Conservation (phyloP, 2,113 vertebrate species). For the Chauna torquata region DNA sequence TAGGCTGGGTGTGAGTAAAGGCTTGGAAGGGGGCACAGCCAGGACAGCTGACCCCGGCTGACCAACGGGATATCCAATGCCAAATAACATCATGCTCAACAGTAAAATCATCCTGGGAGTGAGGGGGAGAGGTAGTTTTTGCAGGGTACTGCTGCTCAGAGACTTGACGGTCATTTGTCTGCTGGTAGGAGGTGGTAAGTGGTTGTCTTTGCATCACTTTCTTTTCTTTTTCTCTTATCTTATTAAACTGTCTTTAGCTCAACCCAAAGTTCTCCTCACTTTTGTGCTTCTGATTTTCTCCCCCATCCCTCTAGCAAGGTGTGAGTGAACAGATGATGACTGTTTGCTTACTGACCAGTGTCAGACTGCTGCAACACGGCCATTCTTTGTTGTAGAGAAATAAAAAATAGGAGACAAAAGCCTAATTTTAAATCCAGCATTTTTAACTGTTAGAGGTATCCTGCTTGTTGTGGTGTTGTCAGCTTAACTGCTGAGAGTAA, state of each 20-base stretch:
- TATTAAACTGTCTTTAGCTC: background rate
- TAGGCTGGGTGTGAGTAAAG: background rate
- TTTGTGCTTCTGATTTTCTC: background rate
- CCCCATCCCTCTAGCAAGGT: rapidly evolving
- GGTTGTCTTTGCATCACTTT: background rate
- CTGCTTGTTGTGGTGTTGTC: background rate
- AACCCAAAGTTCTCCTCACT: background rate
- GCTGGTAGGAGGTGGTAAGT: background rate
- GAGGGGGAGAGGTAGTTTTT: background rate
- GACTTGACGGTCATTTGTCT: rapidly evolving
- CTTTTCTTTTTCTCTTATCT: background rate
- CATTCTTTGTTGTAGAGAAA: background rate
- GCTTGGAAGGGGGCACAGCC: background rate
- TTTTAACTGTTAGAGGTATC: background rate
- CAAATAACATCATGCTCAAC: background rate
- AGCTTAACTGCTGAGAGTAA: background rate
- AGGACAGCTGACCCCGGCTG: background rate
- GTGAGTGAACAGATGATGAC: background rate
- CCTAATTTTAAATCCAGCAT: background rate
- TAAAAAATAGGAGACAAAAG: background rate
- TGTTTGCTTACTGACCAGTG: background rate
- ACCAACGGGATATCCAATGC: background rate
- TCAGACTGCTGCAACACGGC: background rate
- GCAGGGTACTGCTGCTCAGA: background rate
- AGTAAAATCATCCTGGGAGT: background rate